These are phyloP conservation scores for Chaetoderma sp. DNA, from an alignment of 2,888 invertebrate species.

Conservation along the genomic window DNA sequence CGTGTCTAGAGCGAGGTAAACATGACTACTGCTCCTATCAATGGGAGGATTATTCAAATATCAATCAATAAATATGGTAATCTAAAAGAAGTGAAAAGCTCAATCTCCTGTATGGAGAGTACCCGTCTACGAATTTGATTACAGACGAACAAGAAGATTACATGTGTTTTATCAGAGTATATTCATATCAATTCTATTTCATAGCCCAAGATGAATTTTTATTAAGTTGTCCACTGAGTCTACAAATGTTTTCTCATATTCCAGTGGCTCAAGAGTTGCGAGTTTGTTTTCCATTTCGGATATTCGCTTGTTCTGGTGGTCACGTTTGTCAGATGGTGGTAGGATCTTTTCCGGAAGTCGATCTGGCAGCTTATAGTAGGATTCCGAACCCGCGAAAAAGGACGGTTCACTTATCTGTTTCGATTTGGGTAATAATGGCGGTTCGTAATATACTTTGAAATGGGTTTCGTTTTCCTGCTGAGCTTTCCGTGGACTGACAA, in stretches of 20 bases:
- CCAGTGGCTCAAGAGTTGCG: not conserved
- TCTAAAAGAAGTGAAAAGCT: too few relatives aligned
- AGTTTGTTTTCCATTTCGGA: not conserved
- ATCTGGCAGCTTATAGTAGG: constrained; percentile 35
- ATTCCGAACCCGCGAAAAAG: constrained; percentile 36
- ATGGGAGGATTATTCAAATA: too few relatives aligned
- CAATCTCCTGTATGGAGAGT: too few relatives aligned
- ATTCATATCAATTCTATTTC: too few relatives aligned
- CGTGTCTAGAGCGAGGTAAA: too few relatives aligned
- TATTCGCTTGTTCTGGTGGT: too few relatives aligned
- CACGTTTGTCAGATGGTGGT: too few relatives aligned
- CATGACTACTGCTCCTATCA: too few relatives aligned
- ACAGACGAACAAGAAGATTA: too few relatives aligned
- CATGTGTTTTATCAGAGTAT: too few relatives aligned
- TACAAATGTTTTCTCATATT: not conserved
- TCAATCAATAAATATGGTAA: too few relatives aligned
- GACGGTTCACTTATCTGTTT: constrained; percentile 38
- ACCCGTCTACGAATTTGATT: too few relatives aligned
- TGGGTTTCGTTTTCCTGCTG: constrained; percentile 37
- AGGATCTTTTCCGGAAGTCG: constrained; percentile 36
- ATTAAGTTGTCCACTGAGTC: constrained; percentile 1
- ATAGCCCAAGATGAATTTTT: not conserved
- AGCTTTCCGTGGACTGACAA: constrained; percentile 56
- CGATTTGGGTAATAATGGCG: constrained; percentile 53
- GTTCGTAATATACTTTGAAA: constrained; percentile 50